These are phyloP conservation scores for Stercorarius parasiticus DNA, from an alignment of 2,113 vertebrate species.

Conservation along the genomic window DNA sequence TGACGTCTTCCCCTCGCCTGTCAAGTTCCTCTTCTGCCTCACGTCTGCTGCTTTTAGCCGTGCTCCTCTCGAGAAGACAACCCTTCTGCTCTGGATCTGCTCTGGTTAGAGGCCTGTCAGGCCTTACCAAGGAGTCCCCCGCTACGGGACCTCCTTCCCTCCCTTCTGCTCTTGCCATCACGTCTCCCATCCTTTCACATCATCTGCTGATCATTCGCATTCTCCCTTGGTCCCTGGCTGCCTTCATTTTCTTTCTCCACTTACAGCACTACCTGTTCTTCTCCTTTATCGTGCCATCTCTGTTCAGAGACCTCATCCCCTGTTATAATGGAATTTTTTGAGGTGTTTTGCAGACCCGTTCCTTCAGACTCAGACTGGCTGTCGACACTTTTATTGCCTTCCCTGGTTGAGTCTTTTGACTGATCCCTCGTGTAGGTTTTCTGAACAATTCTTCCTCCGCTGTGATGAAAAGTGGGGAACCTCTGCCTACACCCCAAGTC, in stretches of 20 bases:
- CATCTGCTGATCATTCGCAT: rapidly evolving
- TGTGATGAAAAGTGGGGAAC: not conserved
- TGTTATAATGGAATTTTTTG: rapidly evolving
- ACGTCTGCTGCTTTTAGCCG: not conserved
- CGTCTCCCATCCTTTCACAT: rapidly evolving
- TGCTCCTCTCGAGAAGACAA: not conserved
- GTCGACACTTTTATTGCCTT: not conserved
- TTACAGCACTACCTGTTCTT: not conserved
- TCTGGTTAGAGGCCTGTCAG: not conserved
- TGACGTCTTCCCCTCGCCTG: not conserved
- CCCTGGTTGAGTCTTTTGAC: not conserved
- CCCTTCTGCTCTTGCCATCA: not conserved
- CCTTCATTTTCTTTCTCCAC: not conserved
- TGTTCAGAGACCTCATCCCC: not conserved
- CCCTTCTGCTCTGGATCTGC: not conserved
- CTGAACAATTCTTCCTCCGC: not conserved
- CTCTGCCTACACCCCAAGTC: rapidly evolving
- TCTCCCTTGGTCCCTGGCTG: not conserved
- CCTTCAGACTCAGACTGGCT: not conserved
- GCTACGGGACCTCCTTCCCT: not conserved
- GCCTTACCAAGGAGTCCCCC: not conserved
- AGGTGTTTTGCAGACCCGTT: not conserved
- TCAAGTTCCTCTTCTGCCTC: not conserved
- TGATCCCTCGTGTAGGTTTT: not conserved
- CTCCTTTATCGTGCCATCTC: not conserved